Evolutionary conservation across 2,797 vertebrate species (phyloP).

Genomic region (Crenuchus spilurus): DNA sequence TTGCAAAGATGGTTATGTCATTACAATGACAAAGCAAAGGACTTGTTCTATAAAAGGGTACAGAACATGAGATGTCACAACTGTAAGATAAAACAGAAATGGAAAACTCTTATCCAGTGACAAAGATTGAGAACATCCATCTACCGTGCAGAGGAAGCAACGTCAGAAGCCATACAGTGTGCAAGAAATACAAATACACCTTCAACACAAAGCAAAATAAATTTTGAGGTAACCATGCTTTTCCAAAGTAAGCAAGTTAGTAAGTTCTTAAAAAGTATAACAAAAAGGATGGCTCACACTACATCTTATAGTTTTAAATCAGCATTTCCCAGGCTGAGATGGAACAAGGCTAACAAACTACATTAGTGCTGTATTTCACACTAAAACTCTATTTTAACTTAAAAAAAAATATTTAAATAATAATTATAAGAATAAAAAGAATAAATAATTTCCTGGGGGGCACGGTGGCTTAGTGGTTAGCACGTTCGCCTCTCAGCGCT

Average conservation of each 20-base stretch:
- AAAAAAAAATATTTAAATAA: not conserved
- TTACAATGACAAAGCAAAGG: not conserved
- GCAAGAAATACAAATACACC: not conserved
- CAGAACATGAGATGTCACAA: conserved; percentile 1
- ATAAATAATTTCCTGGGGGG: no score
- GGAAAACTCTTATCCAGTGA: conserved; percentile 6
- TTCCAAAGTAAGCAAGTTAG: no score
- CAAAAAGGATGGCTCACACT: not conserved
- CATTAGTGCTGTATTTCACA: not conserved
- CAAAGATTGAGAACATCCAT: conserved; percentile 9
- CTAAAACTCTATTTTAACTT: not conserved
- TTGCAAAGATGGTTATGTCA: not conserved
- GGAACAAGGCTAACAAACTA: not conserved
- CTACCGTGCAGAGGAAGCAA: not conserved
- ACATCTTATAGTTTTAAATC: not conserved
- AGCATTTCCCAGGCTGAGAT: not conserved
- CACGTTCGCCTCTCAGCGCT: no score
- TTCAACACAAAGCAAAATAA: not conserved
- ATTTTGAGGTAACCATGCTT: no score
- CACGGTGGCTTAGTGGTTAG: no score
- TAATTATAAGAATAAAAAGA: no score
- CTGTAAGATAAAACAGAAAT: conserved; percentile 5
- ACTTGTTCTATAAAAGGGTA: not conserved
- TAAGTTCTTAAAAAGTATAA: no score
- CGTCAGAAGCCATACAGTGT: not conserved